Base-by-base conservation (phyloP, 2,113 vertebrate species). In the Caranx ignobilis region DNA sequence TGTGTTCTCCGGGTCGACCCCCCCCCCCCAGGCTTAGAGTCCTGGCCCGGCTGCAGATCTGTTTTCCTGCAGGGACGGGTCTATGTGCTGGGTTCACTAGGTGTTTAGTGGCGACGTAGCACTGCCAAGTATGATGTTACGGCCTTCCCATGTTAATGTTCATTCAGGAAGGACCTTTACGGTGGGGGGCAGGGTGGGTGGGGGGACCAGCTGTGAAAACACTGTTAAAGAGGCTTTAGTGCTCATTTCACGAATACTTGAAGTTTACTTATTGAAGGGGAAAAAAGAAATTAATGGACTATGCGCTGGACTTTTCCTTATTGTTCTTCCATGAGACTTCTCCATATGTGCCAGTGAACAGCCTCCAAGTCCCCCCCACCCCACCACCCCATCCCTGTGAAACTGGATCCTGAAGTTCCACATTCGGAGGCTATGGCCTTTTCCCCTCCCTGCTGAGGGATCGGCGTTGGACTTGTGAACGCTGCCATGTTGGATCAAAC, bases 91-190 rank as follows among this genome's bases (percentile, higher is more conserved):
- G 92, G 85, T 93, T 91, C 93, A 86, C 86, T 89, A 91, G 92
- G 93, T 94, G 93, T 94, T 94, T 93, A 93, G 92, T 91, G 88
- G 88, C 19, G 45, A 70, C 32, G 75, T 75, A 72, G 61, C n/a
- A 34, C 84, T 91, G 93, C 93, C 94, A 95, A 94, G 91, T 94
- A 94, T 94, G 93, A 94, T 93, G 92, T 93, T 93, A 94, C 87
- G 80, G 88, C 88, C 88, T 89, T 92, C 91, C 90, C 91, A 91
- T 92, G 91, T 93, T 94, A 91, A 90, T 89, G 91, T 90, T 92
- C 88, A 91, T 91, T 92, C 94, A 94, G 93, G 93, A 95, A 94
- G 91, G 86, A 83, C 48, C 86, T 94, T 95, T 94, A 94, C 89
- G 87, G 90, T 82, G 32, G 34, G 70, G 71, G 73, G 77, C 76